These are phyloP conservation scores for Drosophila malerkotliana DNA, from an alignment of 1,140 invertebrate genomes.

Conservation along the genomic window DNA sequence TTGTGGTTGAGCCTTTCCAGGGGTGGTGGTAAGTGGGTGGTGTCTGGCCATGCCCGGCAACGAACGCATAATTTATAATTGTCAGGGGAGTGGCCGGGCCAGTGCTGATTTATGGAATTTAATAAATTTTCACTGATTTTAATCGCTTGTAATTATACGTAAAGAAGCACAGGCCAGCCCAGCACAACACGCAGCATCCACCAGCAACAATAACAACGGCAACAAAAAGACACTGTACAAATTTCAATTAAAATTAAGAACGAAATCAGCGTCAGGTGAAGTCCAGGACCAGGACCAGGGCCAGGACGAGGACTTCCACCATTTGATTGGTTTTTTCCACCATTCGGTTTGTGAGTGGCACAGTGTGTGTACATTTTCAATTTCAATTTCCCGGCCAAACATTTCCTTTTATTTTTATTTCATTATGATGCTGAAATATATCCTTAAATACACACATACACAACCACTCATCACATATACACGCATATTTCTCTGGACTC, in stretches of 20 bases:
- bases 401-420: slow-evolving; percentile 71
- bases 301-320: slow-evolving; percentile 28
- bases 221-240: slow-evolving; percentile 24
- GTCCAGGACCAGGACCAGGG: slow-evolving; percentile 23
- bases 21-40: background rate
- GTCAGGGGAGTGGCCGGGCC: slow-evolving; percentile 54
- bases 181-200: background rate
- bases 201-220: background rate
- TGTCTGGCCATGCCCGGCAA: slow-evolving; percentile 41
- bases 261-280: slow-evolving; percentile 60
- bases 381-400: slow-evolving; percentile 45
- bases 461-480: background rate
- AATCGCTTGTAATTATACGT: slow-evolving; percentile 75
- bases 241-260: slow-evolving; percentile 78
- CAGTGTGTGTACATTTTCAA: slow-evolving; percentile 20
- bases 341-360: slow-evolving; percentile 47
- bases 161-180: slow-evolving; percentile 6
- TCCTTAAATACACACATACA: slow-evolving; percentile 5
- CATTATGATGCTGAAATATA: slow-evolving; percentile 47
- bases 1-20: slow-evolving; percentile 66
- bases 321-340: slow-evolving; percentile 74
- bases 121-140: slow-evolving; percentile 81
- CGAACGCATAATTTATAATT: slow-evolving; percentile 79
- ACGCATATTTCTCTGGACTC: slow-evolving; percentile 22
- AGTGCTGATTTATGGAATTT: slow-evolving; percentile 78